These are phyloP conservation scores for Ceratina calcarata DNA, from an alignment of 1,140 invertebrate species.

Conservation along the genomic window DNA sequence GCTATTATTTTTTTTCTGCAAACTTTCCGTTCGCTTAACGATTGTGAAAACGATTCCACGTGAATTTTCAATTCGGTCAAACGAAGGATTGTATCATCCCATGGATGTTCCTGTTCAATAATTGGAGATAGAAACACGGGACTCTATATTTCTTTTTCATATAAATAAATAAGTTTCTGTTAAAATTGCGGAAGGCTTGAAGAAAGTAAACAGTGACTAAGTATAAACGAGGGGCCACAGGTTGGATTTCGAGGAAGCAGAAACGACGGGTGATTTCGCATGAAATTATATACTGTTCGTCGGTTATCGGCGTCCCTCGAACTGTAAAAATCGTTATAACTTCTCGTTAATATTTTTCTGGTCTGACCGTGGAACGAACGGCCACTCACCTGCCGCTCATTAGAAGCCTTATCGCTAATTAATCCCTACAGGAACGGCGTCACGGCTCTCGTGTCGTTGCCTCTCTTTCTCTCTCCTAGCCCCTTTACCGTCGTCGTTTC, in stretches of 20 bases:
- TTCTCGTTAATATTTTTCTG: conserved; percentile 12
- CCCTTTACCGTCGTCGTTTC: conserved; percentile 1
- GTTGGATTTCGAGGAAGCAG: neutral
- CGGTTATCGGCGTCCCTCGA: too few species aligned
- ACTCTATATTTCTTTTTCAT: too few species aligned
- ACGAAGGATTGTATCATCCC: too few species aligned
- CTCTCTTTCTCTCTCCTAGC: conserved; percentile 57
- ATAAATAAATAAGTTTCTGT: too few species aligned
- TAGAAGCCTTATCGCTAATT: conserved; percentile 81
- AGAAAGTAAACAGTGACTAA: neutral
- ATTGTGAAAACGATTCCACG: neutral
- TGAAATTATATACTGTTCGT: neutral
- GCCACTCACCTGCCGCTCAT: conserved; percentile 79
- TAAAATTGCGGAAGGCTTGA: neutral
- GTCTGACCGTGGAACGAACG: neutral
- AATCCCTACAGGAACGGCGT: conserved; percentile 78
- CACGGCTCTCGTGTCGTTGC: conserved; percentile 79
- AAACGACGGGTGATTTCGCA: neutral
- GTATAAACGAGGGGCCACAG: neutral
- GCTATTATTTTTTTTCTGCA: conserved; percentile 19
- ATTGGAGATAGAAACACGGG: too few species aligned
- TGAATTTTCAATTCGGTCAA: too few species aligned
- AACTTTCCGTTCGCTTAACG: neutral
- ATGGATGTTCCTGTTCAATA: too few species aligned
- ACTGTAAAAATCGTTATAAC: conserved; percentile 1